Conservation (phyloP, 2,797 vertebrate genomes). For the Tapirus indicus region DNA sequence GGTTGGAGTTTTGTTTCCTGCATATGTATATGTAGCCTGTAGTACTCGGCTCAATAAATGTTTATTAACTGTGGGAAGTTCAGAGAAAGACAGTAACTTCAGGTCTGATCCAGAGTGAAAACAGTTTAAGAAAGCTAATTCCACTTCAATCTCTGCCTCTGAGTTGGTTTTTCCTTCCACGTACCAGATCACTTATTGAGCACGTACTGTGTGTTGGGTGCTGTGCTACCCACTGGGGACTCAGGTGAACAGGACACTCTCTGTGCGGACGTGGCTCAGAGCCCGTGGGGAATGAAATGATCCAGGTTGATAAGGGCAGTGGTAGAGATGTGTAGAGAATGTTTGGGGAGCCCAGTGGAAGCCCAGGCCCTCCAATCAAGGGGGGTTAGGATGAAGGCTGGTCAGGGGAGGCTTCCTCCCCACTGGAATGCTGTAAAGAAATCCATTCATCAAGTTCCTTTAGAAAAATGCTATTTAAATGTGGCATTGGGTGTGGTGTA, state of each 20-base stretch:
- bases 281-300: background rate
- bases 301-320: background rate
- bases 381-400: background rate
- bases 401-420: background rate
- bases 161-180: background rate
- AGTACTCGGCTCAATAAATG: background rate
- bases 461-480: slow-evolving; percentile 19
- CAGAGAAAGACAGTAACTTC: background rate
- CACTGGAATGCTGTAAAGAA: background rate
- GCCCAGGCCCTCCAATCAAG: background rate
- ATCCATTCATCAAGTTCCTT: slow-evolving; percentile 53
- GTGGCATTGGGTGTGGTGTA: background rate
- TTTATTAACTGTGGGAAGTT: slow-evolving; percentile 9
- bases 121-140: background rate
- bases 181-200: background rate
- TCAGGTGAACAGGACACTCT: background rate
- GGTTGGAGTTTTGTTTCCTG: background rate
- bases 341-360: fast-evolving
- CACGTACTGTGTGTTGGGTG: background rate
- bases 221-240: background rate
- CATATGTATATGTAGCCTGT: fast-evolving
- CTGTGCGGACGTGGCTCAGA: background rate
- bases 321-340: too few species aligned
- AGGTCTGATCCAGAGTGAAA: background rate
- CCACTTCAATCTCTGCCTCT: background rate